Base-by-base conservation (phyloP, 1,140 invertebrate genomes). In the Trichoplusia ni region DNA sequence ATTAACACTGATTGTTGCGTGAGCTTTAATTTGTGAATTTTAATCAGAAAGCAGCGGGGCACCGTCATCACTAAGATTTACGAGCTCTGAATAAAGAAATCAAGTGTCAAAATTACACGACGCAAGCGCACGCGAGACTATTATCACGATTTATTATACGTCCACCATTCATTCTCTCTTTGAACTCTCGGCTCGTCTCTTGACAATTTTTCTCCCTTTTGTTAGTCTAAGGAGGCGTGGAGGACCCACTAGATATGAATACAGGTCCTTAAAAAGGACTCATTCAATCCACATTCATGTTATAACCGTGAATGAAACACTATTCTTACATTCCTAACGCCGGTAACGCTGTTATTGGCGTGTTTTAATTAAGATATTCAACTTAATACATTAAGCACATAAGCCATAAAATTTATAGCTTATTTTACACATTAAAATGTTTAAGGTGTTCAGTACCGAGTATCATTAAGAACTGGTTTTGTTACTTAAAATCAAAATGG, bases 31-130 rank as follows among this genome's bases (percentile, higher is more conserved):
- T 58, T 42, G 25, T 42, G 54, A n/a, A 42, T 73, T 69, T 71
- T 69, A 71, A 75, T 77, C 58, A 74, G n/a, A 78, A 72, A 71
- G 9, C 75, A 73, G 73, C 71, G 68, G 71, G 77, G 14, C 56
- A 14, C 59, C 29, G 42, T 42, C 56, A 33, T 44, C 58, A 53
- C 19, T 9, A 54, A 67, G 72, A 81, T 79, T 80, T 76, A 81
- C 69, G 73, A 67, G 51, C 11, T 33, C 16, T 75, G 82, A 77
- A 83, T 84, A 73, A 86, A 86, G 80, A 83, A 84, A 83, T 83
- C 75, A 79, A 69, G 73, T 77, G 74, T 81, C 73, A 78, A 71
- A 79, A 81, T 86, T 80, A 80, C 62, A 65, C 19, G 37, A 18
- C 16, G 19, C 54, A 44, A 13, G 54, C 54, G 69, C 73, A 65